Base-by-base conservation (phyloP, 2,888 invertebrate species). In the Eupithecia tripunctaria region DNA sequence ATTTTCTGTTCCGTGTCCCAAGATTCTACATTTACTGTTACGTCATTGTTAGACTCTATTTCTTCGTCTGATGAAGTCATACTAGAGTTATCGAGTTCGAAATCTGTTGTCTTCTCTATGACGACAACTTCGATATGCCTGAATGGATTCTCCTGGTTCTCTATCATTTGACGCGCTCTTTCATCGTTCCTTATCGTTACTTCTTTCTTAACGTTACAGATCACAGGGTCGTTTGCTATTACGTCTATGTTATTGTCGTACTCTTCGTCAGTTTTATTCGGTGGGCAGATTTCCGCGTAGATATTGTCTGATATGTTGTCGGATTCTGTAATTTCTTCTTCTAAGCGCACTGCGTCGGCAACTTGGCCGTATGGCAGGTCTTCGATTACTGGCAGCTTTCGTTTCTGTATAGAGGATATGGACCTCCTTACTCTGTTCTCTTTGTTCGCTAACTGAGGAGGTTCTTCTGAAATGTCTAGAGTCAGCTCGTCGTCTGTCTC, bases 281-380 rank as follows among this genome's bases (percentile, higher is more conserved):
- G 92, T 60, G 91, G 84, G 78, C 96, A 96, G 73, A 96, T 96
- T 88, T 96, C 96, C 67, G 96, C 96, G 84, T 96, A 96, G 81
- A 96, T 96, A 81, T 96, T 96, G 82, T 96, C 96, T 43, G 92
- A 93, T 77, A 89, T 90, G 4, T 91, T 85, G 76, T 94, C 94
- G 0, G 91, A 90, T 77, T 93, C 92, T 47, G 88, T 80, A 70
- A 86, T 90, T 82, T 96, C 94, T 79, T 91, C 91, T 80, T 91
- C 92, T 6, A 89, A 82, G 65, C 89, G 85, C 8, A 96, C 94
- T 14, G 96, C 96, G 78, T 96, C 96, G 10, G 96, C 96, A 7
- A 96, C 96, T 89, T 96, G 96, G 14, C 96, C 96, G 78, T 96
- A 96, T 2, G 96, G 96, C 41, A 96, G 86, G 85, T 96, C 96